Evolutionary conservation across 2,113 vertebrate genomes (phyloP), one percentile per base, ranked within the genome.

Genomic region (zebrafish (Danio rerio)): DNA sequence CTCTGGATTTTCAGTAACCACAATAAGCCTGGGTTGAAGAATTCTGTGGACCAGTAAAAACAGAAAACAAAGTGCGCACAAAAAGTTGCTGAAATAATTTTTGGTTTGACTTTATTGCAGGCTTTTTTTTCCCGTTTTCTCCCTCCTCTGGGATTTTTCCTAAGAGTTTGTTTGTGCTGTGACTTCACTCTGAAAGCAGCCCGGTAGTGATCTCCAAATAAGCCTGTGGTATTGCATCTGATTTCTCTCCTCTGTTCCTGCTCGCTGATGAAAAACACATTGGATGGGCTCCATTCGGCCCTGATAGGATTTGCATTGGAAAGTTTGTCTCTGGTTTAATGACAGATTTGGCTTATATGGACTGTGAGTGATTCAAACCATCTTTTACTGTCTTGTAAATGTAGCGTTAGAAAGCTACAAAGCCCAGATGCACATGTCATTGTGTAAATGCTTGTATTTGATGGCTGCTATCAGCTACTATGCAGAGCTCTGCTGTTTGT

Each of bases 101-200:
- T 31, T 31, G 31, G 31, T 31, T 58, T 0, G 16, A 18, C n/a
- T 58, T 7, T 58, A 47, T 49, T 20, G 55, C 13, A 59, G 18
- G 85, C 63, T 76, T 21, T 70, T 55, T 80, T 66, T 71, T 79
- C 79, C 7, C 81, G 59, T 69, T 42, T 20, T 49, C 62, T 21
- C 78, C 58, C 74, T 77, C 66, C 62, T 68, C 45, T 18, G 31
- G 31, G 16, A 70, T 63, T 31, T 79, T 83, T 3, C 84, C 62
- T 66, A 76, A 61, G 66, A 85, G 81, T 86, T 87, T 87, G 80
- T 89, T 81, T 82, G 58, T 9, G 83, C 84, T 85, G 84, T 90
- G 87, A 92, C 87, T 82, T 93, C 89, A 91, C 76, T 81, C 10
- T 81, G 49, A 70, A 91, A 90, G 85, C 21, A 86, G 77, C 61